Conservation (phyloP, 2,797 vertebrate species). For the Amazonetta brasiliensis region DNA sequence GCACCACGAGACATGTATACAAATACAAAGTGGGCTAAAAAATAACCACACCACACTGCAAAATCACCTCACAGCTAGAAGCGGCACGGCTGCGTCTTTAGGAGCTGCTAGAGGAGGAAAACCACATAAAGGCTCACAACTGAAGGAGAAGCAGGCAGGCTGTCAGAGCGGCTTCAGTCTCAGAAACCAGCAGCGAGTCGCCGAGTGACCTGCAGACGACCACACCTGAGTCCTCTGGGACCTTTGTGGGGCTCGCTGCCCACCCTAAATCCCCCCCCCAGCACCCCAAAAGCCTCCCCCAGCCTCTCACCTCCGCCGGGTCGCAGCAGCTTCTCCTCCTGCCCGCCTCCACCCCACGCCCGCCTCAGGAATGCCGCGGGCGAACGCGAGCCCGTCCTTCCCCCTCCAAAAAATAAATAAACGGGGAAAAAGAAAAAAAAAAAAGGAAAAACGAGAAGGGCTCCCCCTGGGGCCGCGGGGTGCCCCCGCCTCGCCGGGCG, state of each 20-base stretch:
- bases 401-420: too few species aligned
- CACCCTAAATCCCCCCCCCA: too few species aligned
- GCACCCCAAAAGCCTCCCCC: too few species aligned
- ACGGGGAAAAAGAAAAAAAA: too few species aligned
- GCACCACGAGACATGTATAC: fast-evolving
- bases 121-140: neutral
- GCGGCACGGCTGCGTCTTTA: neutral
- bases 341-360: neutral
- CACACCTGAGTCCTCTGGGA: too few species aligned
- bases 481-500: too few species aligned
- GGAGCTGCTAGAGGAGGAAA: neutral
- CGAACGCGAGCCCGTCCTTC: too few species aligned
- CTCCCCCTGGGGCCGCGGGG: neutral
- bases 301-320: too few species aligned
- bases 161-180: neutral
- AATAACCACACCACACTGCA: neutral
- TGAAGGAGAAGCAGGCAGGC: neutral
- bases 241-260: too few species aligned
- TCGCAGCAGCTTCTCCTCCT: neutral
- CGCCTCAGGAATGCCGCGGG: neutral
- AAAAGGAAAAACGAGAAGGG: neutral
- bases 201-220: too few species aligned
- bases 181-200: too few species aligned
- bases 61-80: neutral
- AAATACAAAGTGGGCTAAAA: neutral